These are phyloP conservation scores for Pantelozetes paolii DNA, from an alignment of 2,888 invertebrate species.

Conservation along the genomic window DNA sequence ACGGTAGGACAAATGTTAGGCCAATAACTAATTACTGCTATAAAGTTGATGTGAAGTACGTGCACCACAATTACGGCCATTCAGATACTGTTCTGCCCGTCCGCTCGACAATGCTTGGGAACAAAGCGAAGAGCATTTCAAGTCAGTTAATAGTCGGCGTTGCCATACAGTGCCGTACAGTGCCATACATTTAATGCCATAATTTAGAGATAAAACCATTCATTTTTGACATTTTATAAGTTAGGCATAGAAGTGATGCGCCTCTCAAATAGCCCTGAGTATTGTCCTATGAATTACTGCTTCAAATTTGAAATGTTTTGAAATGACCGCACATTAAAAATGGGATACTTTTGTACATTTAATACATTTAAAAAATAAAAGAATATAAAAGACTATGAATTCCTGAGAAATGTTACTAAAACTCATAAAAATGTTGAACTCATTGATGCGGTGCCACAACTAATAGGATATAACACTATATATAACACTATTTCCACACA, in stretches of 20 bases:
- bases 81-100: not conserved
- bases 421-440: not conserved
- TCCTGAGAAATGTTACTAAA: conserved; percentile 25
- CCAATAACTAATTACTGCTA: not conserved
- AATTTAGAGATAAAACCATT: conserved; percentile 28
- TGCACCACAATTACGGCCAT: conserved; percentile 1
- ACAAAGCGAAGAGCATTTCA: conserved; percentile 1
- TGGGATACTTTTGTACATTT: not conserved
- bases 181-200: conserved; percentile 27
- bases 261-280: not conserved
- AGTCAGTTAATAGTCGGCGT: conserved; percentile 12
- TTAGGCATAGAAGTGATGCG: not conserved
- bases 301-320: conserved; percentile 16
- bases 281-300: conserved; percentile 32
- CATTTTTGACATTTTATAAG: conserved; percentile 32
- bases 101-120: not conserved
- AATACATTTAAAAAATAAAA: not conserved
- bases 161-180: too few relatives aligned
- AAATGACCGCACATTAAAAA: conserved; percentile 25
- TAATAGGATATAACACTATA: conserved; percentile 16
- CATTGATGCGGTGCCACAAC: conserved; percentile 7
- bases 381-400: not conserved
- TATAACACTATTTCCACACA: conserved; percentile 18
- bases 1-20: not conserved
- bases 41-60: conserved; percentile 18